Base-by-base conservation (phyloP, 2,888 invertebrate genomes). In the Pachycephus smyrnensis region DNA sequence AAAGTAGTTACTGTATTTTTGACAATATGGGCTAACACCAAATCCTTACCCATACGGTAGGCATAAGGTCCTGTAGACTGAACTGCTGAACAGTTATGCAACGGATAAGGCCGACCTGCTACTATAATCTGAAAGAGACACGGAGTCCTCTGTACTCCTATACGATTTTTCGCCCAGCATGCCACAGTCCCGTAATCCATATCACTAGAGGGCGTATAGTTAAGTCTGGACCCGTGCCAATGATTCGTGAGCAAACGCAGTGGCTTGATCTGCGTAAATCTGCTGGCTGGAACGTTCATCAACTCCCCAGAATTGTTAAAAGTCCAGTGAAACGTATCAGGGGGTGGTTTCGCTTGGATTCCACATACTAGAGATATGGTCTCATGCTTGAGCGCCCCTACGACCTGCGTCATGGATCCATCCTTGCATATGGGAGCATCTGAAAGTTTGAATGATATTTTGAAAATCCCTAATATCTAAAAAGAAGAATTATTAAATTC, bases 291-390 rank as follows among this genome's bases (percentile, higher is more conserved):
- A 84, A 96, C 93, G 91, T 96, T 96, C 80, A 95, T 95, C 92
- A 96, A 95, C 89, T 97, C 96, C 30, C 97, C 97, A 78, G 96
- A 97, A 91, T 96, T 97, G 93, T 98, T 98, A 93, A 98, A 97
- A 81, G 97, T 97, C 98, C 98, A 98, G 88, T 96, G 96, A 92
- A 97, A 98, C 88, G 95, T 94, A 83, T 95, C 95, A 75, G 96
- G 94, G 9, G 96, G 95, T 12, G 97, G 97, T 89, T 97, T 97
- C 84, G 97, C 95, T 88, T 97, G 97, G 81, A 97, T 97, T 80
- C 96, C 96, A 91, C 97, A 97, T 88, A 96, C 95, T 81, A 97
- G 92, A 73, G 95, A 94, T 81, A 97, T 95, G 30, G 96, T 97
- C 92, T 97, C 97, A 90, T 97, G 96, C 92, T 97, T 97, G 85